Conservation (phyloP, 2,888 invertebrate genomes). For the Lasius platythorax region DNA sequence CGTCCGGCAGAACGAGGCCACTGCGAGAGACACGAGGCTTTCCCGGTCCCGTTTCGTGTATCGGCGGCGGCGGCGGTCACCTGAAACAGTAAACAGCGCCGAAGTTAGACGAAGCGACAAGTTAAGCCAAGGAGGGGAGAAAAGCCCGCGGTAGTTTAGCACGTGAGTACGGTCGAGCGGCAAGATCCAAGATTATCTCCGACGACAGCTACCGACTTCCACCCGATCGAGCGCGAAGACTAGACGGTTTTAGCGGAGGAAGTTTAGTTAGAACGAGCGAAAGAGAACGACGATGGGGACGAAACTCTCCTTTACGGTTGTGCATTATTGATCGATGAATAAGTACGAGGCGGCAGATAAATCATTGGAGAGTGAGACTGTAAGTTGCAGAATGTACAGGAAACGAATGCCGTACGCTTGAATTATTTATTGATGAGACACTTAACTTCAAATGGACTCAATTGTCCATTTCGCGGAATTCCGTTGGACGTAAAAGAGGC, state of each 20-base stretch:
- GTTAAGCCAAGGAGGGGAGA: slow-evolving; percentile 2
- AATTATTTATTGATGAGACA: slow-evolving; percentile 45
- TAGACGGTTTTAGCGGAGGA: slow-evolving; percentile 64
- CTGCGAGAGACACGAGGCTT: slow-evolving; percentile 24
- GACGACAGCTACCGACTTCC: slow-evolving; percentile 71
- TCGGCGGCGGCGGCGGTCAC: slow-evolving; percentile 49
- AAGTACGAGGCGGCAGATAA: slow-evolving; percentile 32
- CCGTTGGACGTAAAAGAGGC: slow-evolving; percentile 24
- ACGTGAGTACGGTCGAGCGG: slow-evolving; percentile 26
- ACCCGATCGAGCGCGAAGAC: slow-evolving; percentile 70
- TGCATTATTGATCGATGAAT: slow-evolving; percentile 45
- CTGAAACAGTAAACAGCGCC: slow-evolving; percentile 70
- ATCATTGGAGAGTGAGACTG: slow-evolving; percentile 40
- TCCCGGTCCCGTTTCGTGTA: slow-evolving; percentile 37
- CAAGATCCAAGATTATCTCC: slow-evolving; percentile 68
- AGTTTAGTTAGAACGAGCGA: slow-evolving; percentile 54
- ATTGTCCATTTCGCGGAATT: slow-evolving; percentile 50
- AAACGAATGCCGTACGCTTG: neutral
- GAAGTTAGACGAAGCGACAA: slow-evolving; percentile 21
- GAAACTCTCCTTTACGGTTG: slow-evolving; percentile 35
- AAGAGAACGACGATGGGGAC: slow-evolving; percentile 9
- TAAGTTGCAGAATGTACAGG: neutral
- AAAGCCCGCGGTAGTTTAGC: slow-evolving; percentile 25
- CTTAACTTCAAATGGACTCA: slow-evolving; percentile 39
- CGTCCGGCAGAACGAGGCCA: slow-evolving; percentile 33